Percentiles rank a stretch among this genome's conserved stretches.
These are phyloP conservation scores for Lampris megalopsis DNA, from an alignment of 2,113 vertebrate genomes.

Conservation along the genomic window DNA sequence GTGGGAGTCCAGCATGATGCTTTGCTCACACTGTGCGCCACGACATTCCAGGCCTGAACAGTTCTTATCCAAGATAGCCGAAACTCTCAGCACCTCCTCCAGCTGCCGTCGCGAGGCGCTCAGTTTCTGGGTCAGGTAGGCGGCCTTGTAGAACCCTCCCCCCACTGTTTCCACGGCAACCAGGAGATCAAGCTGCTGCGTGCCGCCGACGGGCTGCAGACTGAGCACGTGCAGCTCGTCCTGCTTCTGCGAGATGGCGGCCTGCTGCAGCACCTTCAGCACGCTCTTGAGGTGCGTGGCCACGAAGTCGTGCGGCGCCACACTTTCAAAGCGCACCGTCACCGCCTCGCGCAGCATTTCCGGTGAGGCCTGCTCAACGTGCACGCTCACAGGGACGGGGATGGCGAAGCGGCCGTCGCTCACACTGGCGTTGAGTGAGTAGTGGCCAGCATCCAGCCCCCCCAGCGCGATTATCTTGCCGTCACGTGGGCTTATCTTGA, in stretches of 20 bases:
- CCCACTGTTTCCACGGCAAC: constrained; percentile 88
- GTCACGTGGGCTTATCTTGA: constrained; percentile 93
- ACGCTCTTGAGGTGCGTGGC: constrained; percentile 89
- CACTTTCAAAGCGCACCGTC: constrained; percentile 93
- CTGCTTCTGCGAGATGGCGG: constrained; percentile 87
- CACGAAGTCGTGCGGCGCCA: constrained; percentile 94
- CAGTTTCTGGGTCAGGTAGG: constrained; percentile 96
- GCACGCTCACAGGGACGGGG: constrained; percentile 89
- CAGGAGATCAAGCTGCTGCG: constrained; percentile 93
- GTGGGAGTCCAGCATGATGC: constrained; percentile 91
- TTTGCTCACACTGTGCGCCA: constrained; percentile 93
- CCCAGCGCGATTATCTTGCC: constrained; percentile 95
- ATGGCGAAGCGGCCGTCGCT: constrained; percentile 95
- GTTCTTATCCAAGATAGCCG: constrained; percentile 95
- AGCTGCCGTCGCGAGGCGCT: constrained; percentile 89
- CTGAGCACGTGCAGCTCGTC: constrained; percentile 93
- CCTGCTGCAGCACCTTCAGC: constrained; percentile 85
- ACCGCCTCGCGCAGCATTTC: constrained; percentile 93
- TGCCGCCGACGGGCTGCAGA: constrained; percentile 91
- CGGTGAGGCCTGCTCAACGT: constrained; percentile 88
- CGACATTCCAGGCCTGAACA: constrained; percentile 95
- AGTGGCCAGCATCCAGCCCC: constrained; percentile 91
- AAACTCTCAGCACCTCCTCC: constrained; percentile 91
- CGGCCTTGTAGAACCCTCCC: constrained; percentile 91
- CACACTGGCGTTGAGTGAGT: constrained; percentile 91